Evolutionary conservation across 2,113 vertebrate genomes (phyloP).

Genomic region (Saccopteryx leptura): DNA sequence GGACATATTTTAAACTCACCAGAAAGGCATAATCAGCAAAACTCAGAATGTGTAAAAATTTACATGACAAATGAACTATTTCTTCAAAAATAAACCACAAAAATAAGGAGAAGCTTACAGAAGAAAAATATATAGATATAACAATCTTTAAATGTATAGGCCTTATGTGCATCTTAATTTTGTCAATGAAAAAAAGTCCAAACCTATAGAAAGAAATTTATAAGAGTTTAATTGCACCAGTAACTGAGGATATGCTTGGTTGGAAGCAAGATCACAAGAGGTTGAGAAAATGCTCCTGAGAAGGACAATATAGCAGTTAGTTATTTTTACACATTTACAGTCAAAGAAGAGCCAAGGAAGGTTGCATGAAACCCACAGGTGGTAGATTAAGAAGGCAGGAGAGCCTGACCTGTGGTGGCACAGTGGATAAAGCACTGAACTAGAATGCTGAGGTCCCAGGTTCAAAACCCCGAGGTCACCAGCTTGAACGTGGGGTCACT

Average conservation of each 20-base stretch:
- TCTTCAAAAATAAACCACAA: slow-evolving; percentile 2
- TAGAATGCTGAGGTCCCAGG: too few relatives aligned
- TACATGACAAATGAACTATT: background rate
- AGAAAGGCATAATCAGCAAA: slow-evolving; percentile 31
- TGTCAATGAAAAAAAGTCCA: background rate
- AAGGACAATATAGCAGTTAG: background rate
- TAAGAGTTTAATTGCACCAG: background rate
- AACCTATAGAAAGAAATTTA: background rate
- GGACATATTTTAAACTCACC: background rate
- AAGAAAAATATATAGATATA: background rate
- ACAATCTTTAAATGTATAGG: background rate
- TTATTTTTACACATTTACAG: background rate
- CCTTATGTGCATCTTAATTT: background rate
- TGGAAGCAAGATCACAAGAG: background rate
- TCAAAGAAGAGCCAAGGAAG: background rate
- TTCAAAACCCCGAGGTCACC: too few relatives aligned
- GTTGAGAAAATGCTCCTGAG: background rate
- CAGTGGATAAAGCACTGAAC: too few relatives aligned
- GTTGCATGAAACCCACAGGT: background rate
- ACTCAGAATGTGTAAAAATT: background rate
- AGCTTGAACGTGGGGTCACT: too few relatives aligned
- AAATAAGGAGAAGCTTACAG: background rate
- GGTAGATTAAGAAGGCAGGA: background rate
- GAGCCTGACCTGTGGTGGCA: background rate
- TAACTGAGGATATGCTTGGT: background rate